Evolutionary conservation across 2,888 invertebrate genomes (phyloP).

Genomic region (Drosophila demipolita): DNA sequence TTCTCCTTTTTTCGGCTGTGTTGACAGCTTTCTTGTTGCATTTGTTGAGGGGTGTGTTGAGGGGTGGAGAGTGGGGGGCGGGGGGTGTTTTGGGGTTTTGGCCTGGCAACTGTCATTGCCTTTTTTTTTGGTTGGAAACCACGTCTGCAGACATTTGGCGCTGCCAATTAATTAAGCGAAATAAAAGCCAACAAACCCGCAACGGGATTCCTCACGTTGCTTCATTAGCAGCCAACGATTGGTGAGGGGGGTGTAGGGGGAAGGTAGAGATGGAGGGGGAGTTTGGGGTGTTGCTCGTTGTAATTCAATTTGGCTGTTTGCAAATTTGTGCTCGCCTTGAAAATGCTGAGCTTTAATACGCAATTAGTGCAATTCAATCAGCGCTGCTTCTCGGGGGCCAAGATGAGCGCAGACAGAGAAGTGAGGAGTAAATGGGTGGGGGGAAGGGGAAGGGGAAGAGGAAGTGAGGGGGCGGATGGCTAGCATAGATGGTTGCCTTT

Average conservation of each 20-base stretch:
- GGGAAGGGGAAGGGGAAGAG: not conserved
- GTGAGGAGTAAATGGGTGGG: too few relatives aligned
- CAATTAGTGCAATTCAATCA: constrained; percentile 81
- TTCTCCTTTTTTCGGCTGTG: constrained; percentile 37
- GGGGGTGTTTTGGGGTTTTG: constrained; percentile 3
- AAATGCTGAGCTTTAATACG: constrained; percentile 76
- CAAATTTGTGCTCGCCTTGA: constrained; percentile 71
- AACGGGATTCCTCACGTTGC: constrained; percentile 43
- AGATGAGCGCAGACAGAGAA: constrained; percentile 33
- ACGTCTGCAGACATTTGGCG: constrained; percentile 60
- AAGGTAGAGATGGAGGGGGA: not conserved
- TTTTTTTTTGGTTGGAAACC: constrained; percentile 37
- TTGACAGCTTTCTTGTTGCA: constrained; percentile 75
- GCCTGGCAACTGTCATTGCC: constrained; percentile 45
- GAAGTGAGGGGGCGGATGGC: not conserved
- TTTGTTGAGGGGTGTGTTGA: constrained; percentile 17
- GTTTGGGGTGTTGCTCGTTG: constrained; percentile 36
- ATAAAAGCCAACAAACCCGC: constrained; percentile 73
- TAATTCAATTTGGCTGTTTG: constrained; percentile 75
- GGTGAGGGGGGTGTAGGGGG: not conserved
- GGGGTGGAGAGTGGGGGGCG: not conserved
- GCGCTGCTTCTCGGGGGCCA: constrained; percentile 48
- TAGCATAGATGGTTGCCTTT: constrained; percentile 41
- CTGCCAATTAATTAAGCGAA: constrained; percentile 83
- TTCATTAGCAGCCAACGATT: constrained; percentile 55